Base-by-base conservation (phyloP, 2,888 invertebrate species). In the Brenthis daphne region DNA sequence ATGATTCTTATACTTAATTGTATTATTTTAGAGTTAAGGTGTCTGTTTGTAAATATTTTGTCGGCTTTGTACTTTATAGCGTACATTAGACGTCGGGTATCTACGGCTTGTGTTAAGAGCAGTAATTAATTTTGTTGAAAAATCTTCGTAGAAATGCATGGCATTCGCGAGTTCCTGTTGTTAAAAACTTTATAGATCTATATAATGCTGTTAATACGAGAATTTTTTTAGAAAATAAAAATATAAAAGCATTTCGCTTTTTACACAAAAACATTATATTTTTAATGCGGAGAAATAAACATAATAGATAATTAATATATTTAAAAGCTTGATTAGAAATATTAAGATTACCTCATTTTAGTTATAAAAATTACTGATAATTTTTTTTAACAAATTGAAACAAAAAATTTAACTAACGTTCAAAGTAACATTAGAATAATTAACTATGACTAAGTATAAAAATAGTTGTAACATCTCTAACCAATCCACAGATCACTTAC, bases 121-220 rank as follows among this genome's bases (percentile, higher is more conserved):
- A 72, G 82, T 82, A 87, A 89, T 90, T 86, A 88, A 89, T 90
- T 88, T 84, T 77, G 79, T 84, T 80, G 79, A 83, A 85, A 81
- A 81, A 82, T 82, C 77, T 76, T 82, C 79, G 82, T 80, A 87
- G 85, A 80, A 80, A 89, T 90, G 82, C 77, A 71, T 81, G 72
- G 88, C 87, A 88, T 89, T 87, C 77, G 86, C 85, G 75, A 85
- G 78, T 78, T 76, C 75, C 69, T 72, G 71, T 74, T 64, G 70
- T 73, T 77, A 55, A 60, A 68, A 69, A 69, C 69, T 48, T 64
- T 13, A 47, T n/a, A 58, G 51, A 76, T 69, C 24, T 71, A 37
- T 75, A 77, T 77, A 76, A 85, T 85, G 89, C 3, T 78, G 84
- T 14, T 80, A 64, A 61, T 33, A 54, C 48, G 14, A 1, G 11